A percentile compares a stretch with the other conserved stretches of the same genome.
phyloP scores from a whole-genome alignment of 2,888 invertebrate species.

The Phyllotreta cruciferae region DNA sequence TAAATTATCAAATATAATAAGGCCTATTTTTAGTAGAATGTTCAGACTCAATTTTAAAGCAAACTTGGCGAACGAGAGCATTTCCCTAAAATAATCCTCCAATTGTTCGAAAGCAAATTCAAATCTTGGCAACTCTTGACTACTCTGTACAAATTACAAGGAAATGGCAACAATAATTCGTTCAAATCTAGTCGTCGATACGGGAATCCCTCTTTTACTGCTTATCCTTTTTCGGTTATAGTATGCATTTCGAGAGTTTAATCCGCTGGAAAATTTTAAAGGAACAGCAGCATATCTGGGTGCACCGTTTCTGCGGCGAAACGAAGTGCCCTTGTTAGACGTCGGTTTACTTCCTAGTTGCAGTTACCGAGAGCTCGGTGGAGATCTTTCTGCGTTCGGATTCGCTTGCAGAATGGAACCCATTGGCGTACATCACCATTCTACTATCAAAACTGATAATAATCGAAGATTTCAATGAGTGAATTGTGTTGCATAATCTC shows the following conservation, averaged over 20 bases:
- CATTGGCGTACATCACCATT: background rate
- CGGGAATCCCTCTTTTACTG: no score
- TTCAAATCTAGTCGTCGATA: no score
- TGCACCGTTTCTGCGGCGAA: constrained; percentile 11
- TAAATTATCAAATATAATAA: no score
- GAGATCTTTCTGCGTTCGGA: constrained; percentile 4
- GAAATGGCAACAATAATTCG: no score
- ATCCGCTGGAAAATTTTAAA: constrained; percentile 14
- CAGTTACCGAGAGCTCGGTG: constrained; percentile 6
- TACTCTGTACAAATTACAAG: no score
- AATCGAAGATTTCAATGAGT: background rate
- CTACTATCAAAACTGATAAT: background rate
- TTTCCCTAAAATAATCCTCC: no score
- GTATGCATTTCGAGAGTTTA: constrained; percentile 10
- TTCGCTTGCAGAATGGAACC: background rate
- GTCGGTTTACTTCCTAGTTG: constrained; percentile 7
- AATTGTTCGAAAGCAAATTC: no score
- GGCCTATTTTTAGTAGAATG: no score
- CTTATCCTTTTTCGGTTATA: background rate
- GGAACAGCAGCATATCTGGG: constrained; percentile 11
- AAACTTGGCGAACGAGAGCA: no score
- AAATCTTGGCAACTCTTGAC: no score
- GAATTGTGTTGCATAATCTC: no score
- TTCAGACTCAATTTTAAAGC: no score
- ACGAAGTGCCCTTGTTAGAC: constrained; percentile 7